These are phyloP conservation scores for Ianthella basta DNA, from an alignment of 37 sponge, comb jelly and placozoan species.

Conservation along the genomic window DNA sequence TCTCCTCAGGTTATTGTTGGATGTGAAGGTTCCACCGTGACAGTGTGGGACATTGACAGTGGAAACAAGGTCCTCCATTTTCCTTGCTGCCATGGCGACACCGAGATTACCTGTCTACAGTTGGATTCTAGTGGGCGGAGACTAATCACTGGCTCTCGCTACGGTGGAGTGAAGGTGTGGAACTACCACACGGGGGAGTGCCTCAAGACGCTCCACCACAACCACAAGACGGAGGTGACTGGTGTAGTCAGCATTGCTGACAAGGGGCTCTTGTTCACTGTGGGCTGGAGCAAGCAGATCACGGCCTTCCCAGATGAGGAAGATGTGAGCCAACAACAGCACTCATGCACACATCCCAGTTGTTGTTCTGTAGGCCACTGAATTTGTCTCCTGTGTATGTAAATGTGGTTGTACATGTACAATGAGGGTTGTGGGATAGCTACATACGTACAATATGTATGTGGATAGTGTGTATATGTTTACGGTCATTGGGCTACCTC, in stretches of 20 bases:
- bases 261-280: slow-evolving; percentile 68
- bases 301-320: slow-evolving; percentile 57
- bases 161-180: slow-evolving; percentile 89
- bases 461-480: background rate
- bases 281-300: slow-evolving; percentile 89
- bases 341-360: too few species aligned
- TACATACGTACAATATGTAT: too few species aligned
- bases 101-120: slow-evolving; percentile 88
- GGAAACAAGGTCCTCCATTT: slow-evolving; percentile 72
- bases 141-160: slow-evolving; percentile 87
- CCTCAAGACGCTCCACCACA: slow-evolving; percentile 53
- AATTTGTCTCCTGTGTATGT: background rate
- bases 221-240: slow-evolving; percentile 71
- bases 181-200: slow-evolving; percentile 78
- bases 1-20: slow-evolving; percentile 78
- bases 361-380: background rate
- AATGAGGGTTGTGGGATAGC: too few species aligned
- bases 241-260: slow-evolving; percentile 77
- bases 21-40: slow-evolving; percentile 87
- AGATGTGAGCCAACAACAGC: slow-evolving; percentile 28
- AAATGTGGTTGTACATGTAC: background rate
- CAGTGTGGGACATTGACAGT: slow-evolving; percentile 87
- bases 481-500: background rate
- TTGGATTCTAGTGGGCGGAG: slow-evolving; percentile 75
- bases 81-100: slow-evolving; percentile 68